Evolutionary conservation across 2,797 vertebrate genomes (phyloP), one percentile per base, ranked within the genome.

Genomic region (Sebastes diploproa): DNA sequence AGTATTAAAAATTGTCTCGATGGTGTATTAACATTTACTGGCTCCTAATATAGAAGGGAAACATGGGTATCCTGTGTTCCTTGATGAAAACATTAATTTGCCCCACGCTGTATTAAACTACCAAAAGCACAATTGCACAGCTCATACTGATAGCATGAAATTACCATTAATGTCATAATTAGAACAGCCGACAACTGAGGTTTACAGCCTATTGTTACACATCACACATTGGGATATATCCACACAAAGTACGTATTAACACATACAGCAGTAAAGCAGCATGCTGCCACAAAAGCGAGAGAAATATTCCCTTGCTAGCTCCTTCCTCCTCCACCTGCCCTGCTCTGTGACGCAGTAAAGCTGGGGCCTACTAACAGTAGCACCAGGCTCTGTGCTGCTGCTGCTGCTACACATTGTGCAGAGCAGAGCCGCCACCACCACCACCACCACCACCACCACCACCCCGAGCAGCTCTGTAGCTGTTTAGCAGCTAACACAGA

Each of bases 281-380:
- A 34, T 46, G 30, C 32, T 27, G 46, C 58, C 67, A 65, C 60
- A 67, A 58, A 72, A 75, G 18, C n/a, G 27, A 56, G 32, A 63
- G 72, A 25, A 64, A 36, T 63, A 38, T 84, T 32, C 77, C 59
- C 46, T 5, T 58, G 69, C 86, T 83, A 82, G 77, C 78, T 78
- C 10, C 77, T 63, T 67, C 50, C 50, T 54, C 50, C 78, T 81
- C 71, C 78, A 83, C 81, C 83, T 88, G 67, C 78, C 72, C 75
- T 77, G 66, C 42, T 86, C 58, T 83, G 84, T 93, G 89, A 90
- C 86, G 89, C 91, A 93, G 89, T 86, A 77, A 46, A 89, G 70
- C 83, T n/a, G 7, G 68, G 88, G 81, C 88, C 87, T 87, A 65
- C 78, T 14, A 29, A 54, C 68, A 68, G 68, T 50, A 86, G 74